phyloP scores from a whole-genome alignment of 2,113 vertebrate species.

The Crotalus helleri region DNA sequence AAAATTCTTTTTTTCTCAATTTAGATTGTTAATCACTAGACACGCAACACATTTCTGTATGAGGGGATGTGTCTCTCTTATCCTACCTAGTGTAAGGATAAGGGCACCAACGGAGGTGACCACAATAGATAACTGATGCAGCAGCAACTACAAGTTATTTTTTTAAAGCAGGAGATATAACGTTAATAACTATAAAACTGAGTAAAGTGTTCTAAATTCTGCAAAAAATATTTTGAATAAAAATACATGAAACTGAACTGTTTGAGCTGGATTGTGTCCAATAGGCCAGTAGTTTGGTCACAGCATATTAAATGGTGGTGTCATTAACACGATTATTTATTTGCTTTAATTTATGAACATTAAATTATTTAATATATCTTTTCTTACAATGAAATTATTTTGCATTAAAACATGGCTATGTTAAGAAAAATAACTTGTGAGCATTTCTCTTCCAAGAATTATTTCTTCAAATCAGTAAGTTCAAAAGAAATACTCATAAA shows the following conservation, averaged over 20 bases:
- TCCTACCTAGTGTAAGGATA: neutral
- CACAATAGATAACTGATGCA: neutral
- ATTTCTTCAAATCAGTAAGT: neutral
- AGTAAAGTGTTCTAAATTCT: neutral
- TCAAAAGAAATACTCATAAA: constrained; percentile 8
- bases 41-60: neutral
- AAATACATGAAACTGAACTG: neutral
- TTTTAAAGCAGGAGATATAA: neutral
- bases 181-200: neutral
- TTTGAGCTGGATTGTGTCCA: neutral
- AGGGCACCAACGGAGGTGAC: neutral
- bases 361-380: neutral
- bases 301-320: neutral
- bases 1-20: neutral
- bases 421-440: neutral
- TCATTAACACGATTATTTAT: neutral
- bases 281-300: neutral
- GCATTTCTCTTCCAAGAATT: neutral
- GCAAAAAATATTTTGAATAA: neutral
- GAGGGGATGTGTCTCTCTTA: neutral
- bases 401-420: neutral
- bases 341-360: neutral
- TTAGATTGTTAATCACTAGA: neutral
- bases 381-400: neutral
- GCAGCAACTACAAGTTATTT: neutral